phyloP scores from a whole-genome alignment of 2,113 vertebrate genomes.

The Elanus axillaris region DNA sequence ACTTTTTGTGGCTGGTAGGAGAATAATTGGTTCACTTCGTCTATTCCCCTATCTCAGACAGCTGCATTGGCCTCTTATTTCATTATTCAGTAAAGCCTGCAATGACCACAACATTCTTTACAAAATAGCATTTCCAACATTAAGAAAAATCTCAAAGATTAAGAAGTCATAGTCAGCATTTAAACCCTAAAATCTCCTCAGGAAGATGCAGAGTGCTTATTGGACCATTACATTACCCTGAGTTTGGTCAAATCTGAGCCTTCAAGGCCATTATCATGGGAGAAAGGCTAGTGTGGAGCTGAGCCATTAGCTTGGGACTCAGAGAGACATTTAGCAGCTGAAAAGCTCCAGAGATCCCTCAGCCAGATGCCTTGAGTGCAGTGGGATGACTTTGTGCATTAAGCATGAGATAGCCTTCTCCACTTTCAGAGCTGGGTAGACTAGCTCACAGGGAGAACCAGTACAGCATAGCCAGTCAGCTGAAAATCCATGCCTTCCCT shows the following conservation, averaged over 20 bases:
- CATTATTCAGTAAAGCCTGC: slow-evolving; percentile 40
- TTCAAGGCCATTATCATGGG: not conserved
- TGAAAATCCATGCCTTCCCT: not conserved
- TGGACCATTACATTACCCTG: accelerated
- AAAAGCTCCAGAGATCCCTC: not conserved
- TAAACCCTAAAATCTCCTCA: not conserved
- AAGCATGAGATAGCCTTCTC: not conserved
- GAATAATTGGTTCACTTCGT: slow-evolving; percentile 55
- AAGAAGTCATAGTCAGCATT: not conserved
- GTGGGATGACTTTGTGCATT: not conserved
- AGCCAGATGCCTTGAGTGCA: not conserved
- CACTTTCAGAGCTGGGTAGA: not conserved
- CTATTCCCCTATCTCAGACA: slow-evolving; percentile 49
- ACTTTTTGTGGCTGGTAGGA: slow-evolving; percentile 64
- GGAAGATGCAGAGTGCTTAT: not conserved
- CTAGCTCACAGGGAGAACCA: not conserved
- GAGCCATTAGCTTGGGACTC: not conserved
- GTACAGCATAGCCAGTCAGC: not conserved
- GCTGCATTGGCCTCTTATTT: slow-evolving; percentile 45
- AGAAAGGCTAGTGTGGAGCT: not conserved
- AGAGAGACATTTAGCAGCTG: not conserved
- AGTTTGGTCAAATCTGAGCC: not conserved
- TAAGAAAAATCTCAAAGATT: not conserved
- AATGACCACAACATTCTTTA: slow-evolving; percentile 25
- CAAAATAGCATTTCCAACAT: not conserved